phyloP scores from a whole-genome alignment of 2,113 vertebrate genomes.

The Tringa solitaria region DNA sequence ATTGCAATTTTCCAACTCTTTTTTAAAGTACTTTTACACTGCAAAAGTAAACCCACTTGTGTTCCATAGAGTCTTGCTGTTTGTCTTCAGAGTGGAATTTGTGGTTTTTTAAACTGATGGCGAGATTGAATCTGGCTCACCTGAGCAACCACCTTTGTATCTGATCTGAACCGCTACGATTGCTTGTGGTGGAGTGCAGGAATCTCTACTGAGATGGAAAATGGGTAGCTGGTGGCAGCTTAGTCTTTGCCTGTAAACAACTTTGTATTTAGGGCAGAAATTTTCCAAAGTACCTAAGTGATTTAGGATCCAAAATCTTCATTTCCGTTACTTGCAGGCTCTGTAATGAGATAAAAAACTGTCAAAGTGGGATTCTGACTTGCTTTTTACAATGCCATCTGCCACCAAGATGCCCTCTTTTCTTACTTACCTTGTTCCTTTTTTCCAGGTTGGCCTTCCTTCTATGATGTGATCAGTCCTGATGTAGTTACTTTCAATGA shows the following conservation, averaged over 20 bases:
- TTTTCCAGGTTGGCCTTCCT: conserved; percentile 94
- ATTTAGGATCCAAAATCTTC: background rate
- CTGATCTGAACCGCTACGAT: background rate
- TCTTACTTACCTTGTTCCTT: background rate
- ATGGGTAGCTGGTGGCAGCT: background rate
- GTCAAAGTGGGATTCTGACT: background rate
- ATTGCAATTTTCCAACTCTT: background rate
- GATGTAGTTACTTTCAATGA: conserved; percentile 79
- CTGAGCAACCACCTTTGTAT: background rate
- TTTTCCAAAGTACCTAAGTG: background rate
- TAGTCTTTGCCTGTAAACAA: background rate
- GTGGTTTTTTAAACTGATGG: background rate
- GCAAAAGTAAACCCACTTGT: background rate
- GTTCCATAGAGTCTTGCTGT: background rate
- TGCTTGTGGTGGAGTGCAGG: background rate
- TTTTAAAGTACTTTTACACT: background rate
- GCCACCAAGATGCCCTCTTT: background rate
- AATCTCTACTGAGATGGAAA: background rate
- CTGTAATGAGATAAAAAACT: background rate
- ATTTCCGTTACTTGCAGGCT: background rate
- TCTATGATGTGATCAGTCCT: conserved; percentile 86
- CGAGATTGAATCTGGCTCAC: background rate
- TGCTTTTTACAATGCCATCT: background rate
- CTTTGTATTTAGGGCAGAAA: background rate
- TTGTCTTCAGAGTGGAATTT: background rate